Percentiles rank a stretch among this genome's conserved stretches.
phyloP scores from a whole-genome alignment of 2,888 invertebrate species.

The Ichneumoninae sp. region DNA sequence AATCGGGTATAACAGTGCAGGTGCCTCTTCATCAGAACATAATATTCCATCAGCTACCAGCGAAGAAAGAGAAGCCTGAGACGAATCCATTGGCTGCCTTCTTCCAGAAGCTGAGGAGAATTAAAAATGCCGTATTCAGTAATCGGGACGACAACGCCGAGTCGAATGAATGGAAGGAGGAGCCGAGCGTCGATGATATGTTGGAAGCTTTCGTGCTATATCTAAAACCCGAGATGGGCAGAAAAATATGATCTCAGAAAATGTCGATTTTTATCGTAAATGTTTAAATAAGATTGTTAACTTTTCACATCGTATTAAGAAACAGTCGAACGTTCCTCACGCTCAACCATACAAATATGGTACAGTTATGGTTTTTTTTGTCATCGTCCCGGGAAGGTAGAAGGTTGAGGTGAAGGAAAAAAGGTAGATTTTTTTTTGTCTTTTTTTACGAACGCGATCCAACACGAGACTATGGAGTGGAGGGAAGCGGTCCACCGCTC shows the following conservation, averaged over 20 bases:
- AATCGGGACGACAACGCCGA: conserved; percentile 53
- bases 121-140: conserved; percentile 74
- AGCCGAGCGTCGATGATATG: conserved; percentile 20
- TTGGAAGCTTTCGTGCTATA: conserved; percentile 59
- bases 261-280: neutral
- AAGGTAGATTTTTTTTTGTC: neutral
- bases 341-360: conserved; percentile 25
- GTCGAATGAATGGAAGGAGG: conserved; percentile 26
- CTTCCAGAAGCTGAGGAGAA: conserved; percentile 70
- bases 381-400: conserved; percentile 8
- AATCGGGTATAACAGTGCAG: conserved; percentile 70
- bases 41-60: conserved; percentile 72
- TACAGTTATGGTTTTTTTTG: conserved; percentile 15
- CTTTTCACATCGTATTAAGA: conserved; percentile 13
- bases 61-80: conserved; percentile 67
- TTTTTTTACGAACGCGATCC: conserved; percentile 30
- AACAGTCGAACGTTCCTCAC: conserved; percentile 35
- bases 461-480: conserved; percentile 4
- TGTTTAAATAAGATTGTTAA: neutral
- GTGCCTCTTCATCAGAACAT: conserved; percentile 76
- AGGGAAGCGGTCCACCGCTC: conserved; percentile 21
- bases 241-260: conserved; percentile 46
- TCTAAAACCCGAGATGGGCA: conserved; percentile 43
- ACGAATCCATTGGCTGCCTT: conserved; percentile 70
- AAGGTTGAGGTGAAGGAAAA: conserved; percentile 9